phyloP scores from a whole-genome alignment of 2,113 vertebrate genomes.

The Pomatorhinus ruficollis region DNA sequence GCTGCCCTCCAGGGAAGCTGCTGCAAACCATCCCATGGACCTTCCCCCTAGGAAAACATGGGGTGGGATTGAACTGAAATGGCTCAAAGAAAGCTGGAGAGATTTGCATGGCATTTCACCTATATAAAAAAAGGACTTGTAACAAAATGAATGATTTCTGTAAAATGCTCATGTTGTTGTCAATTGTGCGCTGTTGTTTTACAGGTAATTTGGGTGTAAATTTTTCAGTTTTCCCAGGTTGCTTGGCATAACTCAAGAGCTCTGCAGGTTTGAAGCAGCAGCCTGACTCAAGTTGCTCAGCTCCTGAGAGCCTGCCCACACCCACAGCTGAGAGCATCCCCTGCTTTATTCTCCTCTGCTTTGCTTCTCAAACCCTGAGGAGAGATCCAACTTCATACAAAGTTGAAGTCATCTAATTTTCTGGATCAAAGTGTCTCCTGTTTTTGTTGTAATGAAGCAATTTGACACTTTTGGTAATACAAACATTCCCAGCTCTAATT shows the following conservation, averaged over 20 bases:
- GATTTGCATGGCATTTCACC: neutral
- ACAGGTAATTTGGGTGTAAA: neutral
- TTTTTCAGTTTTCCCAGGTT: neutral
- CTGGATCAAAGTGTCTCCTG: constrained; percentile 4
- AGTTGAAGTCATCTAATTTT: neutral
- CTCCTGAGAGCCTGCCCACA: neutral
- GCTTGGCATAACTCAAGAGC: neutral
- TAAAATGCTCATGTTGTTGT: neutral
- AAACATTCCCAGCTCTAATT: constrained; percentile 17
- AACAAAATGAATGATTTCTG: neutral
- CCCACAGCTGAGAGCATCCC: neutral
- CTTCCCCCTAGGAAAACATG: neutral
- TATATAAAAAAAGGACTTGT: neutral
- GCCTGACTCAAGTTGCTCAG: neutral
- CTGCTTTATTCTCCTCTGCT: neutral
- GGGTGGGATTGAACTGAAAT: neutral
- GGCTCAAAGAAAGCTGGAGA: neutral
- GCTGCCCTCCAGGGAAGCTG: neutral
- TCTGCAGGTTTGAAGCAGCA: neutral
- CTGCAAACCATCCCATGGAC: neutral
- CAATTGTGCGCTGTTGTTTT: neutral
- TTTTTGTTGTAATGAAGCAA: constrained; percentile 2
- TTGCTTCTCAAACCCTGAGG: neutral
- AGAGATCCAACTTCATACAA: neutral
- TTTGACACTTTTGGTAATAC: neutral